A percentile compares a stretch with the other conserved stretches of the same genome.
phyloP scores from a whole-genome alignment of 2,797 vertebrate genomes.

The Diplodus puntazzo region DNA sequence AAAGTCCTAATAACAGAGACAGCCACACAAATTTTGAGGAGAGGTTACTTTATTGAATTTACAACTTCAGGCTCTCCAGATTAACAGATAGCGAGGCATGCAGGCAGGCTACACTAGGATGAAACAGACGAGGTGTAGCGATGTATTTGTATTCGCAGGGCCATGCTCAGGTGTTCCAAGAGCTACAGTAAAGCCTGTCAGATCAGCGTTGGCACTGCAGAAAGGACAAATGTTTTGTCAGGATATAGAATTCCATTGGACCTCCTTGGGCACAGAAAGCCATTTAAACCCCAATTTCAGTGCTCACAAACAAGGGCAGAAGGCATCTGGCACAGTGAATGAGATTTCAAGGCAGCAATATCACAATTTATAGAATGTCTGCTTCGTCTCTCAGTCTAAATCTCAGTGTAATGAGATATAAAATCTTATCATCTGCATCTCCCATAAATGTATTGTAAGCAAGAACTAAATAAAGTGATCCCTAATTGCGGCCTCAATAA shows the following conservation, averaged over 20 bases:
- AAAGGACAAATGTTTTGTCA: conserved; percentile 77
- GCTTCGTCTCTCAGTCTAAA: conserved; percentile 20
- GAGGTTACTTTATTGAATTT: conserved; percentile 56
- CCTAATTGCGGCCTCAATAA: neutral
- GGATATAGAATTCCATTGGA: conserved; percentile 69
- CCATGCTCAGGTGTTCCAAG: conserved; percentile 63
- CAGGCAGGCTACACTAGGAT: conserved; percentile 32
- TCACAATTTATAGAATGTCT: conserved; percentile 39
- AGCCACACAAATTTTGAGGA: conserved; percentile 11
- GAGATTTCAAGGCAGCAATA: conserved; percentile 40
- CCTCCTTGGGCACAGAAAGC: conserved; percentile 62
- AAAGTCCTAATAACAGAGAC: conserved; percentile 33
- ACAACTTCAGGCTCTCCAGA: conserved; percentile 38
- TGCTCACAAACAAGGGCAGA: conserved; percentile 60
- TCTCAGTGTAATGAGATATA: conserved; percentile 36
- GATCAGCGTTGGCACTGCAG: conserved; percentile 59
- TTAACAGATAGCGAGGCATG: conserved; percentile 42
- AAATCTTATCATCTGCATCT: conserved; percentile 40
- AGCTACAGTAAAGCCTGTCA: conserved; percentile 62
- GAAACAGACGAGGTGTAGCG: conserved; percentile 46
- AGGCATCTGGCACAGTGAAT: conserved; percentile 44
- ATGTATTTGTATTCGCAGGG: conserved; percentile 68
- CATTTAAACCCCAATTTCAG: conserved; percentile 64
- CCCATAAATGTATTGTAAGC: neutral
- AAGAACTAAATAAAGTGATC: conserved; percentile 7